Evolutionary conservation across 2,888 invertebrate species (phyloP).

Genomic region (Branchipolynoe longqiensis): DNA sequence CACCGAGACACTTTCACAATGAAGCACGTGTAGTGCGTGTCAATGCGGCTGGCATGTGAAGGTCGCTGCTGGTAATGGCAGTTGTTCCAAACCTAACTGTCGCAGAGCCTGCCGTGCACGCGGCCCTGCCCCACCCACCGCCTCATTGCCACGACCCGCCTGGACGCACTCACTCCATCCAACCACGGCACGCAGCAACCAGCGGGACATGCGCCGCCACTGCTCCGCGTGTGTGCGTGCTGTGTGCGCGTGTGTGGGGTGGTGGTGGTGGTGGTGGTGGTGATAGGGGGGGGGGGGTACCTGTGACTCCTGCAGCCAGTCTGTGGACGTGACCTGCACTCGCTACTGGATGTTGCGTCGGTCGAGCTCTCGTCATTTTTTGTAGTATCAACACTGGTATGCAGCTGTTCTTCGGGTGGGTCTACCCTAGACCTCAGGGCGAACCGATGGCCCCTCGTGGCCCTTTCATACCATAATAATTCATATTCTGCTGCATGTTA

Average conservation of each 20-base stretch:
- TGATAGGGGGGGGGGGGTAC: background rate
- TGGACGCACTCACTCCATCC: slow-evolving; percentile 22
- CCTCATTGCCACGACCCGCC: slow-evolving; percentile 39
- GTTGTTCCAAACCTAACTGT: slow-evolving; percentile 51
- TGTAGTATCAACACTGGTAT: no score
- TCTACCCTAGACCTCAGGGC: no score
- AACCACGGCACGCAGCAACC: slow-evolving; percentile 16
- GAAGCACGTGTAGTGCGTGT: slow-evolving; percentile 30
- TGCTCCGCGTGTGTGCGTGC: no score
- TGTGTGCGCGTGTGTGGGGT: background rate
- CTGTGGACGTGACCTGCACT: slow-evolving; percentile 29
- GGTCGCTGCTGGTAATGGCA: slow-evolving; percentile 45
- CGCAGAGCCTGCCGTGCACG: slow-evolving; percentile 1
- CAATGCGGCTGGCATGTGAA: slow-evolving; percentile 35
- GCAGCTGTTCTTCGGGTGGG: no score
- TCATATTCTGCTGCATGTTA: no score
- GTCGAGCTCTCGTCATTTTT: no score
- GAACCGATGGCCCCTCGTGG: no score
- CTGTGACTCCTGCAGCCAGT: background rate
- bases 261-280: background rate
- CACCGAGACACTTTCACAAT: slow-evolving; percentile 37
- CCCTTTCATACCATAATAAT: no score
- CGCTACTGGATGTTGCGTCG: no score
- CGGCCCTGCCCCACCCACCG: background rate
- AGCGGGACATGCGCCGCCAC: slow-evolving; percentile 21